A percentile compares a stretch with the other conserved stretches of the same genome.
Conservation (phyloP, 1,140 invertebrate species). For the Amphibalanus amphitrite region DNA sequence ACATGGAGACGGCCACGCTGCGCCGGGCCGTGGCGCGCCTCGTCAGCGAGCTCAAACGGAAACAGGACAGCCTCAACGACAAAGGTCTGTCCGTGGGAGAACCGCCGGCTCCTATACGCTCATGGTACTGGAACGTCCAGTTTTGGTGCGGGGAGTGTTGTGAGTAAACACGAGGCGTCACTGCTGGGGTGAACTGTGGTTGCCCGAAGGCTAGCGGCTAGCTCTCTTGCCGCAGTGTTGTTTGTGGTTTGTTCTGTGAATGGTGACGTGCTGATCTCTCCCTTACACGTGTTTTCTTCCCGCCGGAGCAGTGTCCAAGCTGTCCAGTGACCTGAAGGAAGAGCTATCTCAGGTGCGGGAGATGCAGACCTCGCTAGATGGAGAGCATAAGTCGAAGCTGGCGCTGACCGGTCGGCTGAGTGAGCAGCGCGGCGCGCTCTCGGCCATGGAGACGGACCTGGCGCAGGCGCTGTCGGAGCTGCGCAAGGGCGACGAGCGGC, state of each 20-base stretch:
- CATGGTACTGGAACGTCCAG: no score
- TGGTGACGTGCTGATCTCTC: no score
- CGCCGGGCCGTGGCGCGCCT: background rate
- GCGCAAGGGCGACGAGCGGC: background rate
- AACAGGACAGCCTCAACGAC: background rate
- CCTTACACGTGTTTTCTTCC: no score
- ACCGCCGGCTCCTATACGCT: no score
- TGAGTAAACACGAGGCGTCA: no score
- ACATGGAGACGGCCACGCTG: background rate
- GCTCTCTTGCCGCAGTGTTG: no score
- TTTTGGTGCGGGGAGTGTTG: no score
- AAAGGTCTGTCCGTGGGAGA: background rate
- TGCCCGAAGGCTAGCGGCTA: no score
- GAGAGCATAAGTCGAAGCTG: background rate
- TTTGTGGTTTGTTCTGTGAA: no score
- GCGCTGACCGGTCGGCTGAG: background rate
- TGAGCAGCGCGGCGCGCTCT: background rate
- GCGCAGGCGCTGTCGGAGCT: background rate
- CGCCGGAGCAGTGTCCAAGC: background rate
- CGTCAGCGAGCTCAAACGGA: background rate
- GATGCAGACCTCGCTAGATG: background rate
- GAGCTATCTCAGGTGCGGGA: background rate
- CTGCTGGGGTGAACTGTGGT: no score
- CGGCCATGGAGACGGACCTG: background rate
- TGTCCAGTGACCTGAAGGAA: background rate